Conservation (phyloP, 2,888 invertebrate genomes). For the Drosophila lutescens region DNA sequence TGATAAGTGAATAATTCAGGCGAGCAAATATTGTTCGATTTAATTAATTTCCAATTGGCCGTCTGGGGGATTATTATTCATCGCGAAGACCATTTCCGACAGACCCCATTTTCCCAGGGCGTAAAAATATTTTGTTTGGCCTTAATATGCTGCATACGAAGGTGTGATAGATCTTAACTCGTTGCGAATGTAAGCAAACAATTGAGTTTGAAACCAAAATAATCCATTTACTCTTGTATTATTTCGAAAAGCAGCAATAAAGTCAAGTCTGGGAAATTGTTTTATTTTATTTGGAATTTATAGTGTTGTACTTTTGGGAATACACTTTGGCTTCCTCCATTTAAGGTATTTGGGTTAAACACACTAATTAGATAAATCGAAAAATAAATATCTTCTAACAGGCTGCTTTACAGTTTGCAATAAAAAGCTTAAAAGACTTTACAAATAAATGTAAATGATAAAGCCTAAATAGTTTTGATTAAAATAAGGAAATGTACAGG, state of each 20-base stretch:
- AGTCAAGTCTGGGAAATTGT: background rate
- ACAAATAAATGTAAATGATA: too few relatives aligned
- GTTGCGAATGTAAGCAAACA: background rate
- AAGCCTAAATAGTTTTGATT: too few relatives aligned
- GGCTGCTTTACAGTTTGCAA: too few relatives aligned
- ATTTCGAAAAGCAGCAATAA: background rate
- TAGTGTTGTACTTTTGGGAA: too few relatives aligned
- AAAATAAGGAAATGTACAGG: too few relatives aligned
- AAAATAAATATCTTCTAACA: too few relatives aligned
- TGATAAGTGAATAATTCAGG: slow-evolving; percentile 48
- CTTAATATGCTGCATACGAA: slow-evolving; percentile 4
- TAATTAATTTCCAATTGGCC: slow-evolving; percentile 37
- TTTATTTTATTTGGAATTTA: background rate
- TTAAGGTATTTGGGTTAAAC: background rate
- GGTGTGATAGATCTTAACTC: background rate
- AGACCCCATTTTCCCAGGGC: background rate
- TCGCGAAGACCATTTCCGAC: slow-evolving; percentile 6
- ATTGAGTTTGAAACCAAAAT: background rate
- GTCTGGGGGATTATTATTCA: slow-evolving; percentile 25
- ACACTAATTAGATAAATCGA: background rate
- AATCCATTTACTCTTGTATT: background rate
- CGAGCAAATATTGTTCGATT: slow-evolving; percentile 34
- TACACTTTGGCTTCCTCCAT: background rate
- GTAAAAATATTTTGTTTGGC: slow-evolving; percentile 17
- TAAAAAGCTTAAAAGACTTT: too few relatives aligned